Percentiles rank a stretch among this genome's conserved stretches.
Conservation (phyloP, 2,888 invertebrate species). For the Clunio marinus region DNA sequence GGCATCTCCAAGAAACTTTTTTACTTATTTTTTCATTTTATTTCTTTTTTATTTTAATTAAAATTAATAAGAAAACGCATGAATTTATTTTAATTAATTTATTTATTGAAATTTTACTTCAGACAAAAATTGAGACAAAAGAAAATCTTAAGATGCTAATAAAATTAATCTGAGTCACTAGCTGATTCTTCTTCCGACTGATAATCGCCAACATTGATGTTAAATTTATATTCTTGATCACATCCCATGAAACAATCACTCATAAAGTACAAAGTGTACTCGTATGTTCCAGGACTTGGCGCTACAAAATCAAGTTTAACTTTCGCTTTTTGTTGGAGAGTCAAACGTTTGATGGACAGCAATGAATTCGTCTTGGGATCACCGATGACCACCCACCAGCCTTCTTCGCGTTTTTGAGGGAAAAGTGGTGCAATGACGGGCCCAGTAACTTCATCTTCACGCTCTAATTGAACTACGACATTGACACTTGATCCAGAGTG, state of each 20-base stretch:
- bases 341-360: constrained; percentile 93
- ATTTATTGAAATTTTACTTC: too few species aligned
- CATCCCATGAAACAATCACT: constrained; percentile 98
- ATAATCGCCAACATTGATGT: constrained; percentile 73
- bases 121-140: too few species aligned
- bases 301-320: constrained; percentile 76
- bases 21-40: background rate
- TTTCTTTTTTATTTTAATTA: too few species aligned
- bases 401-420: constrained; percentile 91
- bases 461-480: constrained; percentile 84
- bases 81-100: too few species aligned
- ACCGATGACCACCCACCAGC: constrained; percentile 99
- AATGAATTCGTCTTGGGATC: constrained; percentile 92
- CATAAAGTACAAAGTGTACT: constrained; percentile 97
- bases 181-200: constrained; percentile 58
- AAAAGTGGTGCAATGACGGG: constrained; percentile 98
- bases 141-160: too few species aligned
- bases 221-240: constrained; percentile 97
- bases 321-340: constrained; percentile 88
- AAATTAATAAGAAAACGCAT: too few species aligned
- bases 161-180: constrained; percentile 56
- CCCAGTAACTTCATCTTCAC: constrained; percentile 95
- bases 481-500: constrained; percentile 81
- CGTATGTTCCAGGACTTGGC: constrained; percentile 80
- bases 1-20: constrained; percentile 20